Conservation (phyloP, 2,113 vertebrate species). For the Condylura cristata region DNA sequence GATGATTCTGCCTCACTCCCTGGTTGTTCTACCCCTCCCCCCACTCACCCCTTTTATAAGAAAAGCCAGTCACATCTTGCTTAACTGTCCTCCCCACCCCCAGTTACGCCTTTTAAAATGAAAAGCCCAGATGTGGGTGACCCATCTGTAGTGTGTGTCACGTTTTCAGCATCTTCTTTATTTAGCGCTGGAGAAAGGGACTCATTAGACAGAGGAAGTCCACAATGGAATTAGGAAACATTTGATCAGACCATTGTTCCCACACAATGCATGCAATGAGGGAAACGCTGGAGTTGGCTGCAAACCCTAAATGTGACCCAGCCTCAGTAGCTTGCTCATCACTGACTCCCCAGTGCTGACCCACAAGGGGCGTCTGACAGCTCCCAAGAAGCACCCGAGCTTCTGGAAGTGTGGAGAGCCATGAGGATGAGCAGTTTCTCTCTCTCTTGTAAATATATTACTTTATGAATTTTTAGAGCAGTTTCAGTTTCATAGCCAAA, state of each 20-base stretch:
- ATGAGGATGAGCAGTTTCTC: neutral
- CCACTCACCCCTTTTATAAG: neutral
- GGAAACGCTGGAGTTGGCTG: slow-evolving; percentile 41
- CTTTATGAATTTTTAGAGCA: neutral
- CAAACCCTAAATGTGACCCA: neutral
- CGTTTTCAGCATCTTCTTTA: slow-evolving; percentile 69
- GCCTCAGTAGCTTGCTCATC: neutral
- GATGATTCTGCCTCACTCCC: slow-evolving; percentile 38
- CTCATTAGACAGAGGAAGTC: slow-evolving; percentile 76
- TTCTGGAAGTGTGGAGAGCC: neutral
- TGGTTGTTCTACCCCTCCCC: neutral
- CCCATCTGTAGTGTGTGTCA: slow-evolving; percentile 69
- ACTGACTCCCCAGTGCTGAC: neutral
- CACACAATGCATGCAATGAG: slow-evolving; percentile 73
- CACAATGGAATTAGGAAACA: slow-evolving; percentile 76
- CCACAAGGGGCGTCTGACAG: neutral
- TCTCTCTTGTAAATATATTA: neutral
- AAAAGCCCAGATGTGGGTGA: slow-evolving; percentile 80
- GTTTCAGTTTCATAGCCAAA: neutral
- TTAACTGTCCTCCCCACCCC: neutral
- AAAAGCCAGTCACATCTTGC: slow-evolving; percentile 25
- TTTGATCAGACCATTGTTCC: slow-evolving; percentile 77
- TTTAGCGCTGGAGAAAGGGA: slow-evolving; percentile 73
- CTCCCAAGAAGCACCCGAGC: neutral
- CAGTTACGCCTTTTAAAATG: slow-evolving; percentile 1